These are phyloP conservation scores for Dynastes maya DNA, from an alignment of 2,888 invertebrate genomes.

Conservation along the genomic window DNA sequence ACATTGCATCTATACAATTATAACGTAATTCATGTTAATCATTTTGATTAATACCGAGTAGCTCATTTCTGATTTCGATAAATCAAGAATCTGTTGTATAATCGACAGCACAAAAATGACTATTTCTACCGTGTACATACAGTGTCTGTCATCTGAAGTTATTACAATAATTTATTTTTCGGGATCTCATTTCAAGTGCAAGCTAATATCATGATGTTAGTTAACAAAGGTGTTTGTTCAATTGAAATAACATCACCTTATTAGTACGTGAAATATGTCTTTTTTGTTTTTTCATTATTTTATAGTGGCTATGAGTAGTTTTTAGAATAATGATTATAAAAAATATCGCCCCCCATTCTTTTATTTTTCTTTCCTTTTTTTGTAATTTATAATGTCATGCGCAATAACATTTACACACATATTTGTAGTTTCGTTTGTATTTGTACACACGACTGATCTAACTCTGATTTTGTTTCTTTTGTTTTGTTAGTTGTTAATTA, in stretches of 20 bases:
- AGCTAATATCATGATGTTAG: slow-evolving; percentile 11
- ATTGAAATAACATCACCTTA: not conserved
- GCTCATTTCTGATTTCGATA: not conserved
- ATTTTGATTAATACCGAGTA: not conserved
- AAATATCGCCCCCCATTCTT: not conserved
- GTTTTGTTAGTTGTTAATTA: slow-evolving; percentile 1
- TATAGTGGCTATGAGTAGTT: slow-evolving; percentile 18
- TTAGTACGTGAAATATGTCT: slow-evolving; percentile 23
- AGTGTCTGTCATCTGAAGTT: not conserved
- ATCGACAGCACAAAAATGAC: not conserved
- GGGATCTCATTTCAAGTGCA: slow-evolving; percentile 41
- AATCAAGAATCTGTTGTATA: slow-evolving; percentile 9
- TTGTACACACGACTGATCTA: slow-evolving; percentile 17
- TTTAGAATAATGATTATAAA: not conserved
- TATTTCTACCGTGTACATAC: not conserved
- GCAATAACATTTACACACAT: not conserved
- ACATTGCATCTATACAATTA: too few relatives aligned
- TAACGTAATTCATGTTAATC: not conserved
- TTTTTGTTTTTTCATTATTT: slow-evolving; percentile 15
- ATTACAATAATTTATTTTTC: not conserved
- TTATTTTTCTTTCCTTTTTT: slow-evolving; percentile 5
- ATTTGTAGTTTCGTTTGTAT: not conserved
- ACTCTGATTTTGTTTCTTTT: not conserved
- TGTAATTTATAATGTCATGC: not conserved
- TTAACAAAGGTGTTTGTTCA: not conserved